Base-by-base conservation (phyloP, 1,140 invertebrate genomes). In the Megathymus violae region DNA sequence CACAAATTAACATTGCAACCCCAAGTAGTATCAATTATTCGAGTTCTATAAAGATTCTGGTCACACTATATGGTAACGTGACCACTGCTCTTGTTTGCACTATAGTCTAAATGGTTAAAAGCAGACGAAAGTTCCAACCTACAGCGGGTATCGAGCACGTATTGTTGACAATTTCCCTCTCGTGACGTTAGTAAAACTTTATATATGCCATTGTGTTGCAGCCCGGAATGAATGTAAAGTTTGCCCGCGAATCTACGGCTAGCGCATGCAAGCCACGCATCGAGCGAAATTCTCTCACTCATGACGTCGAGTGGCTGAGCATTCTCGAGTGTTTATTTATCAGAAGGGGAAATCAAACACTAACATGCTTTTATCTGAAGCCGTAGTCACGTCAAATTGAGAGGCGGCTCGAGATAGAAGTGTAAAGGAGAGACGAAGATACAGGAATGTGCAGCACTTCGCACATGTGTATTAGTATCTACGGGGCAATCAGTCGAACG, bases 41-140 rank as follows among this genome's bases (percentile, higher is more conserved):
- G 69, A 61, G 64, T 34, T 62, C 41, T 63, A 63, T 64, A 79
- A 51, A 71, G 58, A 77, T 74, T 74, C 73, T 67, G 75, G 74
- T 78, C 63, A 69, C 63, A 68, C 81, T 78, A 70, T 78, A n/a
- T 56, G 69, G 67, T 80, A 82, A 85, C 85, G 82, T 80, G 85
- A 86, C 73, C 79, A 64, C 67, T 66, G 76, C 69, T 84, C 74
- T 82, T 87, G 76, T 87, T 89, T 89, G 78, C 71, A 76, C 76
- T 88, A 84, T 82, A 80, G 82, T 89, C 78, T 59, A 67, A 79
- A 78, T 77, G 71, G 67, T 74, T 78, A 73, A 68, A 70, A 72
- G 70, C 71, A 64, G 76, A 83, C 80, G 86, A 89, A 89, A 89
- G 85, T 85, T 78, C 69, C 77, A 84, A 77, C 85, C 82, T 79